Base-by-base conservation (phyloP, 2,888 invertebrate species). In the Hirtodrosophila confusa region DNA sequence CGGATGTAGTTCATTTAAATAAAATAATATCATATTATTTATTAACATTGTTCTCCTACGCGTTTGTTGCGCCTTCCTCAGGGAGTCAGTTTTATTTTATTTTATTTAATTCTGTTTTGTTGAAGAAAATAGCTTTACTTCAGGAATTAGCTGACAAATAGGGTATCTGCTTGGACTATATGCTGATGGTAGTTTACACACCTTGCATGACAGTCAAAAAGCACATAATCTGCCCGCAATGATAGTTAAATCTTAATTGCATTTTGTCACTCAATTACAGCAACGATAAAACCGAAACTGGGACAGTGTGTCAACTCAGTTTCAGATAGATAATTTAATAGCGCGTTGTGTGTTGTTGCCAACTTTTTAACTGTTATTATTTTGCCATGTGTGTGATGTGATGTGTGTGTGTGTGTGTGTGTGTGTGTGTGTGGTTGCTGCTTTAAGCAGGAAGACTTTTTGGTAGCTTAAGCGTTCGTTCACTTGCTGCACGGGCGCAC, bases 241-340 rank as follows among this genome's bases (percentile, higher is more conserved):
- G 55, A 51, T 60, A 66, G 43, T 62, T 53, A 62, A 51, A 69
- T 68, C 78, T 82, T 87, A 82, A 87, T 85, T 87, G 69, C 72
- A 69, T 85, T 82, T 82, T 87, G 83, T 86, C 79, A 88, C 86
- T 88, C 88, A 78, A 79, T 82, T 88, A 79, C 69, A 29, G 64
- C 56, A 27, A 45, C 63, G 80, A 72, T 60, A 61, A 71, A 44
- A 41, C 36, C 36, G 36, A 88, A 88, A 88, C 68, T 88, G 86
- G 86, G 76, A 86, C 86, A 82, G 83, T 82, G 88, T 82, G 82
- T 87, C 82, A 82, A 87, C 67, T 63, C 57, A 69, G 65, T 47
- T 71, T 37, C 41, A 47, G 37, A 67, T 57, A 49, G 45, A 66
- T 61, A 67, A 72, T 70, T 72, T 58, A 56, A 70, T 70, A 54